Evolutionary conservation across 2,113 vertebrate species (phyloP).

Genomic region (Sceloporus undulatus): DNA sequence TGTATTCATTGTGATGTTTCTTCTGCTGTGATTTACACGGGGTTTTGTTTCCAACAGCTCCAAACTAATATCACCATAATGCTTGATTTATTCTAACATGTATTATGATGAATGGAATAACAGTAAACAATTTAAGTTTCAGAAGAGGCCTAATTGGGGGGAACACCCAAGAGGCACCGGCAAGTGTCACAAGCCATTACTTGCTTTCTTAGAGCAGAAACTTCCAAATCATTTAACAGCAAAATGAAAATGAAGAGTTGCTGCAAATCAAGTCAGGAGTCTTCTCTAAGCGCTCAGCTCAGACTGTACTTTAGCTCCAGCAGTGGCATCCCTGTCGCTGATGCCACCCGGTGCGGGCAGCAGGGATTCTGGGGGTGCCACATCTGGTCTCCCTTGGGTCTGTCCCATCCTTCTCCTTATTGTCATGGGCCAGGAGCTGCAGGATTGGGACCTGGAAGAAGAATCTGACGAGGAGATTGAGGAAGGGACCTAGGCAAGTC

Average conservation of each 20-base stretch:
- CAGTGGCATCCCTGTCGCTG: too few species aligned
- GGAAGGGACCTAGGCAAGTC: too few species aligned
- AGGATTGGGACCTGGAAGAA: too few species aligned
- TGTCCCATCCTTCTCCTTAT: too few species aligned
- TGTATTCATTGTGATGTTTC: neutral
- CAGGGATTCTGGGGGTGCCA: too few species aligned
- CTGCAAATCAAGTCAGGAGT: constrained; percentile 5
- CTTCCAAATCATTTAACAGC: neutral
- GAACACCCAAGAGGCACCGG: neutral
- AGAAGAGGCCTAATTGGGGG: neutral
- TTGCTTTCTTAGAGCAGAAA: neutral
- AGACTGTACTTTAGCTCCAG: neutral
- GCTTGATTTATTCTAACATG: neutral
- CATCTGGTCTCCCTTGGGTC: too few species aligned
- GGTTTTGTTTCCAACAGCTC: constrained; percentile 4
- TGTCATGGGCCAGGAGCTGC: too few species aligned
- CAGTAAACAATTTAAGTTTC: neutral
- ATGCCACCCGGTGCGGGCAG: too few species aligned
- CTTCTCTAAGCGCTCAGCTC: neutral
- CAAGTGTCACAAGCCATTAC: too few species aligned
- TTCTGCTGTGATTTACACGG: constrained; percentile 26
- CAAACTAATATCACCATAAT: neutral
- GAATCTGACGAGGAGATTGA: too few species aligned
- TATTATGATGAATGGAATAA: constrained; percentile 22
- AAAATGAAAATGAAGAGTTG: neutral